Conservation (phyloP, 2,797 vertebrate genomes). For the Sebastes kiyomatsui region DNA sequence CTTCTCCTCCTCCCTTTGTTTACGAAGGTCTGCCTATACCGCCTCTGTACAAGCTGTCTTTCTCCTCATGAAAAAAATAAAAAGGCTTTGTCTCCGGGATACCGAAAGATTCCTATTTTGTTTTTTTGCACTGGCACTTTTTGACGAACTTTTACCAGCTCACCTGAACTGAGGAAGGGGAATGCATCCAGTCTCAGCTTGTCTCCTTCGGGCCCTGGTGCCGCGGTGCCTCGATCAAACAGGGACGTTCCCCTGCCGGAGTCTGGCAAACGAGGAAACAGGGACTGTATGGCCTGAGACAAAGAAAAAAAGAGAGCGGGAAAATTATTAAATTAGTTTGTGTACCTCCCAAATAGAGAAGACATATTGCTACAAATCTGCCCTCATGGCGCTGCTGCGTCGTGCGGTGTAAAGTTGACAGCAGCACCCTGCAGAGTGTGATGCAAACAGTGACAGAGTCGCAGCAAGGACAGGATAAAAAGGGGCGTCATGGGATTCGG, state of each 20-base stretch:
- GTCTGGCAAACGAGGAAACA: conserved; percentile 91
- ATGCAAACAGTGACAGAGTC: conserved; percentile 71
- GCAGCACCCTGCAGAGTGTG: conserved; percentile 59
- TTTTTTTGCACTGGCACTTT: background rate
- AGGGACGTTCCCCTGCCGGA: conserved; percentile 81
- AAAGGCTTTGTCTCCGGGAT: background rate
- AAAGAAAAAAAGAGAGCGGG: conserved; percentile 15
- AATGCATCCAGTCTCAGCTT: conserved; percentile 90
- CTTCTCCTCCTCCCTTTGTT: conserved; percentile 42
- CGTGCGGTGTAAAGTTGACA: conserved; percentile 47
- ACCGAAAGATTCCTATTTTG: conserved; percentile 17
- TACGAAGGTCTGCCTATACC: background rate
- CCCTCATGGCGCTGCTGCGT: background rate
- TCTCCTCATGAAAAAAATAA: background rate
- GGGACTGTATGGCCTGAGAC: conserved; percentile 88
- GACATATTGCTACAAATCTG: conserved; percentile 17
- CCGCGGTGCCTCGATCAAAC: conserved; percentile 82
- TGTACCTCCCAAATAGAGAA: conserved; percentile 5
- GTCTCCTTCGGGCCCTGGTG: conserved; percentile 85
- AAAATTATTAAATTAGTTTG: conserved; percentile 3
- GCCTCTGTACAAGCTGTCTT: background rate
- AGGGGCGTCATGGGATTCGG: conserved; percentile 58
- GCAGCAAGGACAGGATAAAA: conserved; percentile 80
- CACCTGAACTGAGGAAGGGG: conserved; percentile 90
- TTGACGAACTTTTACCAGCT: conserved; percentile 52